Percentiles rank a stretch among this genome's conserved stretches.
These are phyloP conservation scores for Oligia fasciuncula DNA, from an alignment of 2,888 invertebrate species.

Conservation along the genomic window DNA sequence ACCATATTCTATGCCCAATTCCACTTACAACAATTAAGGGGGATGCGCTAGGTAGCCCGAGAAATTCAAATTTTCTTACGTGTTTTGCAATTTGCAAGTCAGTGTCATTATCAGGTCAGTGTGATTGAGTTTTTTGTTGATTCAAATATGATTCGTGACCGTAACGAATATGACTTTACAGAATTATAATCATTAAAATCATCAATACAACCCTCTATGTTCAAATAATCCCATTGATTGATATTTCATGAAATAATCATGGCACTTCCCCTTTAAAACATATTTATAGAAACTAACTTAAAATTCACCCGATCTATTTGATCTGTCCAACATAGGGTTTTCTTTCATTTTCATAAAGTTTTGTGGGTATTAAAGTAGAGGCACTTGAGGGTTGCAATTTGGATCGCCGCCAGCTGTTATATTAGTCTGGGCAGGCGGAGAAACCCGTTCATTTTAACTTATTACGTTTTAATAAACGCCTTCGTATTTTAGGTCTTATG, in stretches of 20 bases:
- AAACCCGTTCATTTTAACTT: constrained; percentile 77
- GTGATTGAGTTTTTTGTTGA: not conserved
- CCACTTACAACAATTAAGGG: not conserved
- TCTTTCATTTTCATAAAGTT: constrained; percentile 84
- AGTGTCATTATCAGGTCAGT: not conserved
- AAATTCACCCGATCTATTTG: constrained; percentile 27
- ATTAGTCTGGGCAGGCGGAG: constrained; percentile 69
- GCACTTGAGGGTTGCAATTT: constrained; percentile 76
- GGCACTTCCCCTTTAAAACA: not conserved
- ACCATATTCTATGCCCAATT: not conserved
- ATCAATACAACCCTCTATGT: not conserved
- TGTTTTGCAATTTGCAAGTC: not conserved
- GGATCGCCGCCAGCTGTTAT: constrained; percentile 78
- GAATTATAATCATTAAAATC: not conserved
- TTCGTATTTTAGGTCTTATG: constrained; percentile 40
- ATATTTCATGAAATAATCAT: not conserved
- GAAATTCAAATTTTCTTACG: not conserved
- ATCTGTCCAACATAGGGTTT: constrained; percentile 49
- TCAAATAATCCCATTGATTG: not conserved
- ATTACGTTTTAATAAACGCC: constrained; percentile 78
- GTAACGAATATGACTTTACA: not conserved
- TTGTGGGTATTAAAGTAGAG: constrained; percentile 81
- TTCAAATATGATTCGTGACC: not conserved
- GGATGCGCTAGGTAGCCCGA: not conserved
- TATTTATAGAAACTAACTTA: not conserved